Conservation (phyloP, 1,140 invertebrate species). For the Ceratina australensis region DNA sequence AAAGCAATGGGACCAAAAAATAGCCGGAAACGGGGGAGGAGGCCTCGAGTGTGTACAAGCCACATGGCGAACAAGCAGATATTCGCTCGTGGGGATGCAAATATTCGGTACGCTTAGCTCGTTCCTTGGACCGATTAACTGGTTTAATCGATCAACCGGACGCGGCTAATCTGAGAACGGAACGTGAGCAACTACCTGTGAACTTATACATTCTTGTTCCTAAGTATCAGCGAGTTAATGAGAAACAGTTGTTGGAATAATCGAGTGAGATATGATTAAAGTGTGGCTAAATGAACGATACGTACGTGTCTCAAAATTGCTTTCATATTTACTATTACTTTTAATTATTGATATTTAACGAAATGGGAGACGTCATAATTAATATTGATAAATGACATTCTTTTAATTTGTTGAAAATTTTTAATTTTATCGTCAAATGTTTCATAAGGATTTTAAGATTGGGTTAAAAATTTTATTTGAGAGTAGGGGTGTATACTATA, state of each 20-base stretch:
- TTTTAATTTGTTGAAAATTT: no score
- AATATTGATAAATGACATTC: no score
- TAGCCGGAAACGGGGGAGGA: neutral
- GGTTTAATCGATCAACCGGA: constrained; percentile 25
- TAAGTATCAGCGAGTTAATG: no score
- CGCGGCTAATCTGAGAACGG: neutral
- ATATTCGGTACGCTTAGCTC: constrained; percentile 4
- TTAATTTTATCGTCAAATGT: no score
- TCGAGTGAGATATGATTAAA: neutral
- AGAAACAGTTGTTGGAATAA: no score
- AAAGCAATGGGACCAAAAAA: neutral
- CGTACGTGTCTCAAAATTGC: no score
- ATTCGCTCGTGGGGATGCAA: neutral
- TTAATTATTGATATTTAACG: no score
- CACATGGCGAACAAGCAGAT: neutral
- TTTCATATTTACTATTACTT: no score
- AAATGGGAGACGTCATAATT: no score
- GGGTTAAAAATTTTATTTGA: no score
- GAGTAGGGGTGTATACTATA: neutral
- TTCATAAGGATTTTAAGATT: no score
- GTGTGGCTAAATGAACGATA: neutral
- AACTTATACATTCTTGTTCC: neutral
- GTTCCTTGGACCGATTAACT: constrained; percentile 13
- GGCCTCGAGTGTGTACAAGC: no score
- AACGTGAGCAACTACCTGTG: constrained; percentile 16